These are phyloP conservation scores for Heliconius aoede DNA, from an alignment of 2,888 invertebrate species.

Conservation along the genomic window DNA sequence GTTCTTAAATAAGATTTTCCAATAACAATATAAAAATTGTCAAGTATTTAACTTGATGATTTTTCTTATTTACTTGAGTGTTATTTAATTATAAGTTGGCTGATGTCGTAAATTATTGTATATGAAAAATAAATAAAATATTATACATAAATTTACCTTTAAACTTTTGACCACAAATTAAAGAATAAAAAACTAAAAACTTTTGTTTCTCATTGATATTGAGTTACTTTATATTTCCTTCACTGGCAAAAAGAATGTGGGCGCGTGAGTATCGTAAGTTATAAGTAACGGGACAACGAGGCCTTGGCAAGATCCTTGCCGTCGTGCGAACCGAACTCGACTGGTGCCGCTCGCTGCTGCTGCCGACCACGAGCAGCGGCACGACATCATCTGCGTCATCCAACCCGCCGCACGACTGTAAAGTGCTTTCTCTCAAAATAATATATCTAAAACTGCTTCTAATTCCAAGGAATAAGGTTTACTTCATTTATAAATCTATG, in stretches of 20 bases:
- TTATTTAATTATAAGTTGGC: neutral
- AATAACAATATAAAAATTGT: too few relatives aligned
- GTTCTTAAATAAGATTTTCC: too few relatives aligned
- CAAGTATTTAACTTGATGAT: too few relatives aligned
- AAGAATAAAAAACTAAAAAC: conserved; percentile 52
- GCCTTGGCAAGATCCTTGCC: conserved; percentile 59
- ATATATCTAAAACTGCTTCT: conserved; percentile 60
- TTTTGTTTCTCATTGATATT: conserved; percentile 61
- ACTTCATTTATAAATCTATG: conserved; percentile 48
- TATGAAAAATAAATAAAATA: neutral
- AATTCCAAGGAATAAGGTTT: conserved; percentile 61
- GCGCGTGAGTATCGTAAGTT: conserved; percentile 52
- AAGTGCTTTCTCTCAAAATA: conserved; percentile 79
- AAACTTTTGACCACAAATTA: conserved; percentile 44
- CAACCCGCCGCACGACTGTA: conserved; percentile 72
- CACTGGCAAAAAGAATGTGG: conserved; percentile 55
- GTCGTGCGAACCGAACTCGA: conserved; percentile 67
- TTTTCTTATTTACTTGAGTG: neutral
- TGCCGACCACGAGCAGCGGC: conserved; percentile 56
- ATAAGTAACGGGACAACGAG: conserved; percentile 44
- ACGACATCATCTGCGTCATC: conserved; percentile 79
- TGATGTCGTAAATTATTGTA: neutral
- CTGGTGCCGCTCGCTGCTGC: conserved; percentile 56
- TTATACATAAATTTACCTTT: conserved; percentile 52
- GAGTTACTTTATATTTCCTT: conserved; percentile 32